These are phyloP conservation scores for Anthopleura sola DNA, from an alignment of 64 coral and sea anemone species.

Conservation along the genomic window DNA sequence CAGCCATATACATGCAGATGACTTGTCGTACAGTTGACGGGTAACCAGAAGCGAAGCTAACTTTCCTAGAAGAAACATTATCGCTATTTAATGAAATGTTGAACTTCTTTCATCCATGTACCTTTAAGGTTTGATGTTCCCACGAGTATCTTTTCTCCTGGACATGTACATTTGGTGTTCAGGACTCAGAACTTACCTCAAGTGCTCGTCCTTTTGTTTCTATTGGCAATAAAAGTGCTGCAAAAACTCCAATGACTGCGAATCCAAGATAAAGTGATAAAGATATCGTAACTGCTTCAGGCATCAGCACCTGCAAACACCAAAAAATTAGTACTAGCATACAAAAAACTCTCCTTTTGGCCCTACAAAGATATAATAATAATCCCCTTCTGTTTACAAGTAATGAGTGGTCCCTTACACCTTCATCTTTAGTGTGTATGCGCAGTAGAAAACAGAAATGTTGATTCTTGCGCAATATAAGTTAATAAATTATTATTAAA, in stretches of 20 bases:
- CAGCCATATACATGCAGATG: too few relatives aligned
- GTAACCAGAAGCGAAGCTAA: neutral
- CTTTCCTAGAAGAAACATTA: neutral
- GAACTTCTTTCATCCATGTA: neutral
- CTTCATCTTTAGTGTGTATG: too few relatives aligned
- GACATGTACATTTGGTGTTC: neutral
- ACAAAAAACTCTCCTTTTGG: neutral
- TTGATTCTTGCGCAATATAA: too few relatives aligned
- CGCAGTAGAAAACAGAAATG: too few relatives aligned
- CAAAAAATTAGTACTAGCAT: neutral
- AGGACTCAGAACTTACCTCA: constrained; percentile 23
- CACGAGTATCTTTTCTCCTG: neutral
- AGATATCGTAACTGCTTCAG: constrained; percentile 48
- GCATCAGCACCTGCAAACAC: constrained; percentile 70
- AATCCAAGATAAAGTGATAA: constrained; percentile 62
- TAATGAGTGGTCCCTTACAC: too few relatives aligned
- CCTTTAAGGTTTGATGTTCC: too few relatives aligned
- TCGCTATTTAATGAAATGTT: neutral
- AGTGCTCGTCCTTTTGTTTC: constrained; percentile 81
- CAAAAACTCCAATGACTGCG: constrained; percentile 48
- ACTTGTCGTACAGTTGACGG: neutral
- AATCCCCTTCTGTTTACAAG: too few relatives aligned
- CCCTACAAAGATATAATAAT: neutral
- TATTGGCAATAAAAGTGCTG: constrained; percentile 67
- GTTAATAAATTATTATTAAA: too few relatives aligned